Evolutionary conservation across 2,888 invertebrate species (phyloP), one percentile per base, ranked within the genome.

Genomic region (Sericinus montela): DNA sequence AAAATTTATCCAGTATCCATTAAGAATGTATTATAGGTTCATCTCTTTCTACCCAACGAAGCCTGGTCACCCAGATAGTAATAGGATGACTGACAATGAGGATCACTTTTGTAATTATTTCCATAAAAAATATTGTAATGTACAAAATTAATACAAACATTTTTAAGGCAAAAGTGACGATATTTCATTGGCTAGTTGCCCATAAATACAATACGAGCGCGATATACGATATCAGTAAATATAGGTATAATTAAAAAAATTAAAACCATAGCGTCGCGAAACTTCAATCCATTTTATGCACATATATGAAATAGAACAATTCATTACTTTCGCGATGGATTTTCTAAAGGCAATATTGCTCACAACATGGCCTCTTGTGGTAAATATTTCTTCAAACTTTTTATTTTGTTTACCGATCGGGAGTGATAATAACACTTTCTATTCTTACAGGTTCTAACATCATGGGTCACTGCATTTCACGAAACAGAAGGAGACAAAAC

Each of bases 211-310:
- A 36, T n/a, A 19, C 30, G 13, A 36, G 29, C 29, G 10, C 29
- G 9, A n/a, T n/a, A 5, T 32, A 5, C 32, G 11, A 53, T 54
- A 58, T 58, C 57, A 63, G 63, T 60, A 63, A 60, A 57, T 63
- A 51, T 58, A 56, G 54, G 48, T 53, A 57, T 58, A 52, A 53
- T 38, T 45, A 39, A 38, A 40, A 55, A 57, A 69, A 79, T 81
- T 72, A 78, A 80, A 79, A 71, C 62, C 78, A 76, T 49, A 57
- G 69, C 80, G 63, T 54, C 66, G 61, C 74, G 58, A 55, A 51
- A 52, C 32, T 32, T 32, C 11, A 45, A 57, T 56, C 47, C 54
- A 50, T 55, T 52, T n/a, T n/a, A 43, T 46, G 42, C 45, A 45
- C 37, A 37, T 30, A 23, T 9, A 13, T 32, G 16, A 34, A 41